A percentile compares a stretch with the other conserved stretches of the same genome.
These are phyloP conservation scores for Leptinotarsa rubiginosa DNA, from an alignment of 2,888 invertebrate genomes.

Conservation along the genomic window DNA sequence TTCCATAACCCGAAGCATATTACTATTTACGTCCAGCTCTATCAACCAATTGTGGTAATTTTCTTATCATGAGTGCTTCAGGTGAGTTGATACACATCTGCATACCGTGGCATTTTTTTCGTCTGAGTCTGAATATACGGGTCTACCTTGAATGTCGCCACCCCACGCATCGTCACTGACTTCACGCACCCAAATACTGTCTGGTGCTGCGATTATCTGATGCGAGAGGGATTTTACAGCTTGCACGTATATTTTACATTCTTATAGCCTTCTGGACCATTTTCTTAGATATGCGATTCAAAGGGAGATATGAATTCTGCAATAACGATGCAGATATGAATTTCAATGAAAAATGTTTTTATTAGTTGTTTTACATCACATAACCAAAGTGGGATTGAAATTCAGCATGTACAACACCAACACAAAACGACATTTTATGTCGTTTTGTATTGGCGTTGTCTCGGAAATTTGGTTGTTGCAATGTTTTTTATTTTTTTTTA, in stretches of 20 bases:
- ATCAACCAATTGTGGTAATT: neutral
- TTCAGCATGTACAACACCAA: too few species aligned
- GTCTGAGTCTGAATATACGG: slow-evolving; percentile 3
- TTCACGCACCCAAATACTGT: slow-evolving; percentile 24
- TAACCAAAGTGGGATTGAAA: neutral
- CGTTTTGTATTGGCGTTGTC: too few species aligned
- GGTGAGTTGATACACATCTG: slow-evolving; percentile 15
- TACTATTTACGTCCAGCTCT: neutral
- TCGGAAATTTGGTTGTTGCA: too few species aligned
- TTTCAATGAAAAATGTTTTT: slow-evolving; percentile 18
- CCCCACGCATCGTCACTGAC: slow-evolving; percentile 16
- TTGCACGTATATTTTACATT: slow-evolving; percentile 36
- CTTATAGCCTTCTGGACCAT: slow-evolving; percentile 23
- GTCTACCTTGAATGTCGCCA: slow-evolving; percentile 12
- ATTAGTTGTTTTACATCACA: slow-evolving; percentile 4
- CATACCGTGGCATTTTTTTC: neutral
- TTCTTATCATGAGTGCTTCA: neutral
- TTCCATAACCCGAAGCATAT: neutral
- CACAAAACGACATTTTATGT: too few species aligned
- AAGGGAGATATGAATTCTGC: slow-evolving; percentile 22
- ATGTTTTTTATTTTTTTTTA: too few species aligned
- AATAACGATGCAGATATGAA: slow-evolving; percentile 30
- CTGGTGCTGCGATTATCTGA: slow-evolving; percentile 16
- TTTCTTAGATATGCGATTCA: slow-evolving; percentile 9
- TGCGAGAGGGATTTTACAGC: slow-evolving; percentile 23